Evolutionary conservation across 2,888 invertebrate species (phyloP).

Genomic region (Polietes domitor): DNA sequence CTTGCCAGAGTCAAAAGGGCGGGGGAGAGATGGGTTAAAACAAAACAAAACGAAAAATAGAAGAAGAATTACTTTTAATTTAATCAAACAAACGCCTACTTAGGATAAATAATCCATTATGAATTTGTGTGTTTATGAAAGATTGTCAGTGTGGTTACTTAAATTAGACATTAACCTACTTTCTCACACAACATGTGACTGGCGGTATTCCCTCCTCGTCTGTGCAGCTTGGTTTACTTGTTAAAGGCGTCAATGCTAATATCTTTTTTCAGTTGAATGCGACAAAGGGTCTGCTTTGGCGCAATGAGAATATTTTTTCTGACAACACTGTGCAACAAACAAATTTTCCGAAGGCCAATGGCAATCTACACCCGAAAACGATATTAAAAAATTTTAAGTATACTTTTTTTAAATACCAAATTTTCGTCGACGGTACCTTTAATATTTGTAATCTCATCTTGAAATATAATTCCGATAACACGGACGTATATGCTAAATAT

Average conservation of each 20-base stretch:
- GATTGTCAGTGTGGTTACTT: constrained; percentile 56
- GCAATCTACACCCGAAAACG: too few relatives aligned
- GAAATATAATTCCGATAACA: too few relatives aligned
- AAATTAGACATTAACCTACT: constrained; percentile 66
- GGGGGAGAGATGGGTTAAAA: neutral
- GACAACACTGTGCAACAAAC: too few relatives aligned
- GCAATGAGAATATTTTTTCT: neutral
- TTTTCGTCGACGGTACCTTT: too few relatives aligned
- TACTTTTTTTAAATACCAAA: too few relatives aligned
- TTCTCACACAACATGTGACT: constrained; percentile 11
- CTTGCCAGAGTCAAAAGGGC: constrained; percentile 28
- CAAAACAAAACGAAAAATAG: neutral
- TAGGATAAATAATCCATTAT: constrained; percentile 59
- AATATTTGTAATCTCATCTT: too few relatives aligned
- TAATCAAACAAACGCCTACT: constrained; percentile 52
- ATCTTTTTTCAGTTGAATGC: constrained; percentile 1
- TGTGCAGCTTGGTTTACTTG: neutral
- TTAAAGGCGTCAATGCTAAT: constrained; percentile 56
- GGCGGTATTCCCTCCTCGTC: neutral
- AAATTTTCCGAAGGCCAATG: too few relatives aligned
- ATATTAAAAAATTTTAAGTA: too few relatives aligned
- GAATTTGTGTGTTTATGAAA: constrained; percentile 34
- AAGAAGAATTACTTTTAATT: constrained; percentile 39
- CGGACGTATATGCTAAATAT: too few relatives aligned
- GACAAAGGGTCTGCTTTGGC: neutral